Conservation (phyloP, 64 coral and sea anemone genomes). For the Stylophora pistillata region DNA sequence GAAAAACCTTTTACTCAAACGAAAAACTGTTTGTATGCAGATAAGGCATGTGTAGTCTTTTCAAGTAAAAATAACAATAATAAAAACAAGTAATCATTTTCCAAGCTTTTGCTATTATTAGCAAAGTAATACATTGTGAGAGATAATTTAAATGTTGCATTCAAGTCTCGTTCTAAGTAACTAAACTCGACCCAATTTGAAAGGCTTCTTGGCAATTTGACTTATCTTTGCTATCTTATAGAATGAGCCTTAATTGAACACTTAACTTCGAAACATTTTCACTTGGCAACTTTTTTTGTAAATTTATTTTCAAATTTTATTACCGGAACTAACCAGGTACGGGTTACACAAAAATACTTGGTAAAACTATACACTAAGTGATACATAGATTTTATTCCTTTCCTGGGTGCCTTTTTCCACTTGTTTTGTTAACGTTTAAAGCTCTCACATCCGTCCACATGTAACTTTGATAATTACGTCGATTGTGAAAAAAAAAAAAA, state of each 20-base stretch:
- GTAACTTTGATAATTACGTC: not conserved
- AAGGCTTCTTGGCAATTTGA: not conserved
- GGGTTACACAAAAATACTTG: not conserved
- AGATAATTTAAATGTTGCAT: slow-evolving; percentile 53
- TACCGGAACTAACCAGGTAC: not conserved
- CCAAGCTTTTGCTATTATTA: slow-evolving; percentile 45
- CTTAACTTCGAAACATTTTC: not conserved
- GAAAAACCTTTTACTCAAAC: not conserved
- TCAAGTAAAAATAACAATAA: slow-evolving; percentile 4
- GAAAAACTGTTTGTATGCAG: slow-evolving; percentile 30
- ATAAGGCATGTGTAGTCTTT: slow-evolving; percentile 38
- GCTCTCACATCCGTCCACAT: not conserved
- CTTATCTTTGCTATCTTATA: slow-evolving; percentile 11
- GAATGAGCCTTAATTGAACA: slow-evolving; percentile 1
- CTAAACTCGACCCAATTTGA: slow-evolving; percentile 19
- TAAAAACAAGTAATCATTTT: slow-evolving; percentile 30
- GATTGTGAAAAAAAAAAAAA: slow-evolving; percentile 32
- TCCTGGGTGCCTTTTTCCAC: not conserved
- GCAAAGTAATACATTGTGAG: slow-evolving; percentile 51
- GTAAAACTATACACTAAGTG: not conserved
- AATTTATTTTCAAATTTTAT: not conserved
- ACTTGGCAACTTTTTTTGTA: not conserved
- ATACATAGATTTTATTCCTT: not conserved
- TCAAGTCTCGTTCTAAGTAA: slow-evolving; percentile 40
- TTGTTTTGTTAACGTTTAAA: slow-evolving; percentile 26